Conservation (phyloP, 1,140 invertebrate species). For the Daktulosphaira vitifoliae region DNA sequence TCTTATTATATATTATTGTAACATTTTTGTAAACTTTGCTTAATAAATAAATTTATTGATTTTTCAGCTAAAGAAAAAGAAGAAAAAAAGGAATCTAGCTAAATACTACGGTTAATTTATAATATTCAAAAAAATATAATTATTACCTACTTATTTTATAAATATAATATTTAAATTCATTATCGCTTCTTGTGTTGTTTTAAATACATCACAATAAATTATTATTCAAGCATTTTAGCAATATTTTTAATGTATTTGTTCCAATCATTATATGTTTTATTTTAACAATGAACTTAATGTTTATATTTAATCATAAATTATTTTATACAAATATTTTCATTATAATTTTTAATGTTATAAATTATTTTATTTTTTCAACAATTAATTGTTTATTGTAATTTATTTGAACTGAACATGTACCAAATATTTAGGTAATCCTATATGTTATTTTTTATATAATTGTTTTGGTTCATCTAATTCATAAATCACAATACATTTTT, state of each 20-base stretch:
- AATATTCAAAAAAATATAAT: slow-evolving; percentile 8
- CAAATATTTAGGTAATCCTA: slow-evolving; percentile 31
- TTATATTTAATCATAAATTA: slow-evolving; percentile 14
- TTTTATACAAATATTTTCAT: not conserved
- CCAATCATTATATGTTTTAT: not conserved
- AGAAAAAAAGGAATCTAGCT: slow-evolving; percentile 25
- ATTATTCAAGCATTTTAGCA: slow-evolving; percentile 21
- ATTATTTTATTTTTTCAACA: slow-evolving; percentile 7
- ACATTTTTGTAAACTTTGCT: too few relatives aligned
- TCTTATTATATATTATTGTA: too few relatives aligned
- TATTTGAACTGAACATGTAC: slow-evolving; percentile 17
- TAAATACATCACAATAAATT: not conserved
- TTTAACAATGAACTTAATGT: not conserved
- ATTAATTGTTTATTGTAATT: slow-evolving; percentile 14
- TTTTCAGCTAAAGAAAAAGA: slow-evolving; percentile 30
- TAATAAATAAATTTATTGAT: not conserved
- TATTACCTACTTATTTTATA: slow-evolving; percentile 32
- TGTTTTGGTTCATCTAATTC: slow-evolving; percentile 15
- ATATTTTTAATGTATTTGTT: slow-evolving; percentile 21
- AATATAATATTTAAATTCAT: slow-evolving; percentile 14
- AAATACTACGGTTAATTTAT: slow-evolving; percentile 1
- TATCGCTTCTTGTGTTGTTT: slow-evolving; percentile 15
- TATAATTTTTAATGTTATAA: slow-evolving; percentile 15
- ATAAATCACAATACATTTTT: slow-evolving; percentile 25
- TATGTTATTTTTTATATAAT: slow-evolving; percentile 17